phyloP scores from a whole-genome alignment of 2,888 invertebrate genomes.

The Branchipolynoe longqiensis region DNA sequence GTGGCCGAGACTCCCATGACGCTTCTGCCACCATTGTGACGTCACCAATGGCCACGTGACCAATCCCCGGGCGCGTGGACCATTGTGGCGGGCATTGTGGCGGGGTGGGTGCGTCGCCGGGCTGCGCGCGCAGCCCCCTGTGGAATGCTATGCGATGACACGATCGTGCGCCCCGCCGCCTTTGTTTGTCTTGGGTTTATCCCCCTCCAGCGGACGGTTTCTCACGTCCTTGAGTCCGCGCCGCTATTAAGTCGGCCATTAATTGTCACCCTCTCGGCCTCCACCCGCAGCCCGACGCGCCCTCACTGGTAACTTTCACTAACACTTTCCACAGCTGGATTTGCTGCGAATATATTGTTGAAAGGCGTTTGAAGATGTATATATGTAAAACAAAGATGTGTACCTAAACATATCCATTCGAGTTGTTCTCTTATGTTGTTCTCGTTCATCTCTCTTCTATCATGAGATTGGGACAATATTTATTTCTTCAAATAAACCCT shows the following conservation, averaged over 20 bases:
- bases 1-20: constrained; percentile 31
- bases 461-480: too few relatives aligned
- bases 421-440: too few relatives aligned
- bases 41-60: constrained; percentile 49
- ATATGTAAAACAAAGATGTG: too few relatives aligned
- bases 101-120: not conserved
- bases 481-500: too few relatives aligned
- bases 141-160: constrained; percentile 53
- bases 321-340: too few relatives aligned
- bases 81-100: constrained; percentile 6
- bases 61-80: constrained; percentile 23
- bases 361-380: too few relatives aligned
- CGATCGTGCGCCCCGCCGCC: constrained; percentile 18
- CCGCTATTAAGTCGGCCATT: constrained; percentile 40
- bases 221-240: constrained; percentile 31
- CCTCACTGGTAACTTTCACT: constrained; percentile 6
- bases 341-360: too few relatives aligned
- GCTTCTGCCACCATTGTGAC: constrained; percentile 33
- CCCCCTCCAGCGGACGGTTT: constrained; percentile 47
- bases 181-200: constrained; percentile 56
- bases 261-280: constrained; percentile 51
- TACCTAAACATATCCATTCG: too few relatives aligned
- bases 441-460: too few relatives aligned
- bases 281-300: not conserved
- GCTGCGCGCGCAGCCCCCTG: constrained; percentile 31